Conservation (phyloP, 1,140 invertebrate species). For the Bombus huntii region DNA sequence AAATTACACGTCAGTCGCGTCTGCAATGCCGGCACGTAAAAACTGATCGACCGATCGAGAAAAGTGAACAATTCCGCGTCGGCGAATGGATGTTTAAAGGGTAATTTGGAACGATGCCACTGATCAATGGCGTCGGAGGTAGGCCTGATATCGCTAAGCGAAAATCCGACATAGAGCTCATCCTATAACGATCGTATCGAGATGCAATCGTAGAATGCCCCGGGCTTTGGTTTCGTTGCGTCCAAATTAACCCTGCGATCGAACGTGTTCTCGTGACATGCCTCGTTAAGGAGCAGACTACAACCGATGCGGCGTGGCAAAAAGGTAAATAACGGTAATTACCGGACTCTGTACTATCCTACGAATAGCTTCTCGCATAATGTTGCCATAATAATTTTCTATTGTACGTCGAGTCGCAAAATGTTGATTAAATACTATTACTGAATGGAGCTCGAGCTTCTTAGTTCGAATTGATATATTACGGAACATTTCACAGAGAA, state of each 20-base stretch:
- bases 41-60: slow-evolving; percentile 35
- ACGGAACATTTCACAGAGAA: too few relatives aligned
- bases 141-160: slow-evolving; percentile 68
- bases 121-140: slow-evolving; percentile 75
- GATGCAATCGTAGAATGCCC: slow-evolving; percentile 61
- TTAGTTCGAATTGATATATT: too few relatives aligned
- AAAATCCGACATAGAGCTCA: slow-evolving; percentile 74
- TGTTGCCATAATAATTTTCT: background rate
- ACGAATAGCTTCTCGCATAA: background rate
- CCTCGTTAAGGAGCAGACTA: slow-evolving; percentile 74
- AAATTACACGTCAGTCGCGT: slow-evolving; percentile 52
- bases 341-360: background rate
- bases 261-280: slow-evolving; percentile 68
- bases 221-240: slow-evolving; percentile 68
- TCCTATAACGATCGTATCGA: slow-evolving; percentile 58
- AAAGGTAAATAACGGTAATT: slow-evolving; percentile 24
- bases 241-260: slow-evolving; percentile 76
- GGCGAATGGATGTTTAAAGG: slow-evolving; percentile 62
- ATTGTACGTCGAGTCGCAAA: background rate
- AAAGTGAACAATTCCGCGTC: slow-evolving; percentile 25
- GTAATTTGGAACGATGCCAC: slow-evolving; percentile 79
- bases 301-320: slow-evolving; percentile 19
- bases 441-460: too few relatives aligned
- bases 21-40: slow-evolving; percentile 14
- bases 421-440: background rate